phyloP scores from a whole-genome alignment of 2,113 vertebrate genomes.

The Sinocyclocheilus grahami region DNA sequence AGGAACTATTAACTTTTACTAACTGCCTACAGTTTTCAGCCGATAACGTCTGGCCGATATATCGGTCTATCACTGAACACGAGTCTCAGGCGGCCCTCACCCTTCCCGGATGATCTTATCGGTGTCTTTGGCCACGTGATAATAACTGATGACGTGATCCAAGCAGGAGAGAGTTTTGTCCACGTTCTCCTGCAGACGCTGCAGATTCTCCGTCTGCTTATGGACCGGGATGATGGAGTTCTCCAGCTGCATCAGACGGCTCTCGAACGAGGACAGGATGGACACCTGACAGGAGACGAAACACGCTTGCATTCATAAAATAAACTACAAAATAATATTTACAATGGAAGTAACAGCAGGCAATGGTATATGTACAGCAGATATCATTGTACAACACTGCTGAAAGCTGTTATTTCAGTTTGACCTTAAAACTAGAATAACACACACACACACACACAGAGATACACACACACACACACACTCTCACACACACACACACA shows the following conservation, averaged over 20 bases:
- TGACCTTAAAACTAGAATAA: too few relatives aligned
- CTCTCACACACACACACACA: too few relatives aligned
- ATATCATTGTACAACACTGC: not conserved
- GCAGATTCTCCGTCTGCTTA: conserved; percentile 96
- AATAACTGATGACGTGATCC: conserved; percentile 97
- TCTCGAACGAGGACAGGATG: conserved; percentile 97
- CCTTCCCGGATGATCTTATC: conserved; percentile 94
- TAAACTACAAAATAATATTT: not conserved
- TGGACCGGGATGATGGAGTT: conserved; percentile 98
- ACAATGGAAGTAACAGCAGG: not conserved
- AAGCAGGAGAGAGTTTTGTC: conserved; percentile 93
- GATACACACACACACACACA: too few relatives aligned
- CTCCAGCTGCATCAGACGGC: conserved; percentile 96
- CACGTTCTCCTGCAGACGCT: conserved; percentile 96
- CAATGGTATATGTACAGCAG: not conserved
- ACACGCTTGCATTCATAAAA: not conserved
- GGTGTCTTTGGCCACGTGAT: conserved; percentile 95
- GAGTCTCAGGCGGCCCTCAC: conserved; percentile 68
- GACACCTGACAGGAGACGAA: conserved; percentile 78
- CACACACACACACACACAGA: too few relatives aligned
- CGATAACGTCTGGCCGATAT: not conserved
- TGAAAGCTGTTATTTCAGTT: not conserved
- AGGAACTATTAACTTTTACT: not conserved
- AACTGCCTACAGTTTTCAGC: not conserved
- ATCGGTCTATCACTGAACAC: not conserved